Percentiles rank a stretch among this genome's conserved stretches.
Conservation (phyloP, 1,140 invertebrate species). For the Brachionus paranguensis region DNA sequence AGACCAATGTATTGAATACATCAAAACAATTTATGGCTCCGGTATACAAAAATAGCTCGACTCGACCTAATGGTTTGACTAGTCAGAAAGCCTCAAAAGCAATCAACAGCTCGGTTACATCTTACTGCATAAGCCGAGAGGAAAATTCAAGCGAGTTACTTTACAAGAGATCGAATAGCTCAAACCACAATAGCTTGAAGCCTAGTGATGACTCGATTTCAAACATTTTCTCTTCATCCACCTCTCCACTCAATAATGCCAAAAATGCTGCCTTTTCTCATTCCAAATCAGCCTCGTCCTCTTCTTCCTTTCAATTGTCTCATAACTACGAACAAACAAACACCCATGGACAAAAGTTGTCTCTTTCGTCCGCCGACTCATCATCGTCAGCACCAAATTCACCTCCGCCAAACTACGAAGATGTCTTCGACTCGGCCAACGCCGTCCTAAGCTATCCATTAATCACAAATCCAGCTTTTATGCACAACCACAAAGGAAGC, state of each 20-base stretch:
- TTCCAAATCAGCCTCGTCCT: conserved; percentile 18
- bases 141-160: neutral
- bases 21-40: conserved; percentile 13
- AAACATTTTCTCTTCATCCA: neutral
- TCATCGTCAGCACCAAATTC: conserved; percentile 33
- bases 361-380: neutral
- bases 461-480: neutral
- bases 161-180: conserved; percentile 24
- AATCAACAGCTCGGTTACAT: neutral
- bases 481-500: neutral
- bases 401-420: conserved; percentile 33
- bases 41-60: neutral
- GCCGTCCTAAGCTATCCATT: neutral
- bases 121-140: neutral
- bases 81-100: neutral
- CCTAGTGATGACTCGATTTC: conserved; percentile 15
- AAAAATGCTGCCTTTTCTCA: neutral
- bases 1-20: neutral
- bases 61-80: neutral
- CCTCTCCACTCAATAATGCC: neutral
- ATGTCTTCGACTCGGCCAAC: neutral
- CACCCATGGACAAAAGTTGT: neutral
- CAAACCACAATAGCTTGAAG: neutral
- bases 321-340: neutral
- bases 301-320: neutral